A percentile compares a stretch with the other conserved stretches of the same genome.
Evolutionary conservation across 2,797 vertebrate genomes (phyloP).

Genomic region (Lophotriccus pileatus): DNA sequence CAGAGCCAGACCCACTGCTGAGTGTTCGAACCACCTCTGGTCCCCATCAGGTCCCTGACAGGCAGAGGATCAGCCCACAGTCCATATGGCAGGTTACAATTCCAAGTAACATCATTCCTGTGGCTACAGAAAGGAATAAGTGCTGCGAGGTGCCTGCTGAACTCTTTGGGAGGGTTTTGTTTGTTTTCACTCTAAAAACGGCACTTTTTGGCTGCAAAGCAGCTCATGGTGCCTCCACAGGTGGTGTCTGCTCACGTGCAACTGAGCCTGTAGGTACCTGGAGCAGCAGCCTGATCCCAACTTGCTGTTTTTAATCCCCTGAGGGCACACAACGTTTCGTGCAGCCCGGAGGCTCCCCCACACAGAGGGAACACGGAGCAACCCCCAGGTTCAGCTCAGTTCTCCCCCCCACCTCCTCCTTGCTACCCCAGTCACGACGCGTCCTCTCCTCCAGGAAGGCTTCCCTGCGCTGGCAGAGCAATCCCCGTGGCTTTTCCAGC

Average conservation of each 20-base stretch:
- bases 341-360: not conserved
- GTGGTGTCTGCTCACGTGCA: rapidly evolving
- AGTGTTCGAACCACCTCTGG: rapidly evolving
- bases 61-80: not conserved
- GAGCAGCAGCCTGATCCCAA: not conserved
- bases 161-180: not conserved
- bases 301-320: not conserved
- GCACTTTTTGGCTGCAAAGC: not conserved
- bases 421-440: not conserved
- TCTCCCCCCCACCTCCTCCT: not conserved
- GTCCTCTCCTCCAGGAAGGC: constrained; percentile 4
- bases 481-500: not conserved
- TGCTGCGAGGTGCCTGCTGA: rapidly evolving
- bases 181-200: not conserved
- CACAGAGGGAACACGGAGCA: not conserved
- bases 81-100: not conserved
- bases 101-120: rapidly evolving
- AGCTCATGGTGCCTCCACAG: not conserved
- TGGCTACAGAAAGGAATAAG: not conserved
- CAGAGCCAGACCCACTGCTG: not conserved
- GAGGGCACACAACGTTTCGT: not conserved
- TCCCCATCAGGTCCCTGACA: not conserved
- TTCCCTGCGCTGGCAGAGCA: not conserved
- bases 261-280: not conserved
- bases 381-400: not conserved